Evolutionary conservation across 2,797 vertebrate genomes (phyloP).

Genomic region (Coluber constrictor): DNA sequence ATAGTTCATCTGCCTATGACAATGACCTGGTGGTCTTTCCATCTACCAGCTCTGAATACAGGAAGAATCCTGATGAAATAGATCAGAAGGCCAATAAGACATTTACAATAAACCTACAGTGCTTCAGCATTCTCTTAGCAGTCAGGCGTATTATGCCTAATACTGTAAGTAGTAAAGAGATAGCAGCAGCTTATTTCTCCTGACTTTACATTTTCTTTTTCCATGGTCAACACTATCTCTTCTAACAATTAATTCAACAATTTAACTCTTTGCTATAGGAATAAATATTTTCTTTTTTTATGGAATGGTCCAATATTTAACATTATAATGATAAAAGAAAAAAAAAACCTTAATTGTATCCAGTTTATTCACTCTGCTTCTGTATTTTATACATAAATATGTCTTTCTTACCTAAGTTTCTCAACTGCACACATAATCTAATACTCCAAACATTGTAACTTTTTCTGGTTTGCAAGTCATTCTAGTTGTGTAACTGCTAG

Average conservation of each 20-base stretch:
- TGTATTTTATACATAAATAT: not conserved
- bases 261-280: not conserved
- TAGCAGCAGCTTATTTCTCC: not conserved
- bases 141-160: not conserved
- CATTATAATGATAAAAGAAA: not conserved
- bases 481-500: not conserved
- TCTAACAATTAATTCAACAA: not conserved
- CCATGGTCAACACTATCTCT: not conserved
- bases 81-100: not conserved
- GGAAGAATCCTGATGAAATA: not conserved
- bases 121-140: not conserved
- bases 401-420: not conserved
- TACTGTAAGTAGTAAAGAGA: not conserved
- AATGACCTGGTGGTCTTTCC: not conserved
- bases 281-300: not conserved
- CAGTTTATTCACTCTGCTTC: not conserved
- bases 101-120: not conserved
- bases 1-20: not conserved
- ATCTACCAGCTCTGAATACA: not conserved
- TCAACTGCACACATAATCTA: not conserved
- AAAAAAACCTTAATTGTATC: not conserved
- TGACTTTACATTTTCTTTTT: not conserved
- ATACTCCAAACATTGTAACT: too few relatives aligned
- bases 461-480: too few relatives aligned
- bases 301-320: not conserved